These are phyloP conservation scores for Amniataba percoides DNA, from an alignment of 2,797 vertebrate genomes.

Conservation along the genomic window DNA sequence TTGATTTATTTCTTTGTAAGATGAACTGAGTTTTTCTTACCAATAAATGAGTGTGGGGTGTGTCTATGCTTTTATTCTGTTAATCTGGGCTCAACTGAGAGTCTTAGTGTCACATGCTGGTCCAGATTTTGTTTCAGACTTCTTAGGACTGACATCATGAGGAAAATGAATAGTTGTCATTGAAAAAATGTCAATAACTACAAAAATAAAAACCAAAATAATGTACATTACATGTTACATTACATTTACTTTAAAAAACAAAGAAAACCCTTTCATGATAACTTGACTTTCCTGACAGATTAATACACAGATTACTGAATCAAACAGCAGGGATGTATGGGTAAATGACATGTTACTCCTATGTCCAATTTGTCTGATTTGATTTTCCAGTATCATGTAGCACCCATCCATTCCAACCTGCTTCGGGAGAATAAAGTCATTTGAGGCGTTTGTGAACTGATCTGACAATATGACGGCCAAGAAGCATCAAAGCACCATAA, in stretches of 20 bases:
- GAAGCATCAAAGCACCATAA: conserved; percentile 36
- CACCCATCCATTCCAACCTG: background rate
- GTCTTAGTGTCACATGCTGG: too few species aligned
- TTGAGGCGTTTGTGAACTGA: conserved; percentile 23
- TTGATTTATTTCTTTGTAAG: background rate
- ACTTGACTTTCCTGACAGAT: background rate
- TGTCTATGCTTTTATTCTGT: background rate
- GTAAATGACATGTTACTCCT: conserved; percentile 2
- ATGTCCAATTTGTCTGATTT: background rate
- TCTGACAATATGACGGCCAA: conserved; percentile 30
- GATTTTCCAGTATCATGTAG: background rate
- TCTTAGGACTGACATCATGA: background rate
- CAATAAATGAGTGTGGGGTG: background rate
- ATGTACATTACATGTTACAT: too few species aligned
- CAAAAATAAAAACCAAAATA: background rate
- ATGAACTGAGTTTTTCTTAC: background rate
- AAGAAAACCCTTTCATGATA: too few species aligned
- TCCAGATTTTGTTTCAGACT: background rate
- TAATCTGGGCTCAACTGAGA: background rate
- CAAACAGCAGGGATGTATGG: background rate
- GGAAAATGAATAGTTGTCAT: background rate
- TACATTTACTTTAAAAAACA: background rate
- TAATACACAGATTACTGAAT: background rate
- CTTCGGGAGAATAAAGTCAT: background rate
- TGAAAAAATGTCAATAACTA: background rate